A percentile compares a stretch with the other conserved stretches of the same genome.
These are phyloP conservation scores for Eurois occulta DNA, from an alignment of 2,888 invertebrate species.

Conservation along the genomic window DNA sequence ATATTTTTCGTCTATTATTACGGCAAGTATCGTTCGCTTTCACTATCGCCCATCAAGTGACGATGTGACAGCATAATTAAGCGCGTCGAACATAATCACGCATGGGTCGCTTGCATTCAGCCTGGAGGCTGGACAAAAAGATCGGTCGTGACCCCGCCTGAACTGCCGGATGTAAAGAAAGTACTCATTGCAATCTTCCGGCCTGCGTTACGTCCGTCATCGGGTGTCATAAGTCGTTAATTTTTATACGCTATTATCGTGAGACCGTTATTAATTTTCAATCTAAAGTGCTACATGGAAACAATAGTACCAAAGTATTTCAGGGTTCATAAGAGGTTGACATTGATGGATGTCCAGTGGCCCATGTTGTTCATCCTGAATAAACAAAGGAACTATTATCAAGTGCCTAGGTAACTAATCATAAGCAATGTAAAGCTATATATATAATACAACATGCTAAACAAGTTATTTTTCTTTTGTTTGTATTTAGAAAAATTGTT, in stretches of 20 bases:
- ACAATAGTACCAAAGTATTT: background rate
- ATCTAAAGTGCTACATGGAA: slow-evolving; percentile 15
- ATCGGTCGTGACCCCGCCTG: slow-evolving; percentile 86
- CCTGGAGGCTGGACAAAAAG: slow-evolving; percentile 83
- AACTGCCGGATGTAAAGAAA: slow-evolving; percentile 89
- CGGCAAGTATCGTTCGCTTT: slow-evolving; percentile 83
- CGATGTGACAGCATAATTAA: slow-evolving; percentile 90
- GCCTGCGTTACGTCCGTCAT: slow-evolving; percentile 60
- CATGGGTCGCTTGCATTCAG: slow-evolving; percentile 81
- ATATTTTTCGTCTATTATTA: slow-evolving; percentile 81
- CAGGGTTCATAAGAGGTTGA: background rate
- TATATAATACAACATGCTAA: background rate
- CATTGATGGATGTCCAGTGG: background rate
- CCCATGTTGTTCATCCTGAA: background rate
- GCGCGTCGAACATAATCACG: slow-evolving; percentile 87
- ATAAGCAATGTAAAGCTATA: slow-evolving; percentile 2
- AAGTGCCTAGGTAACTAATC: background rate
- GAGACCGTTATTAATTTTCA: slow-evolving; percentile 7
- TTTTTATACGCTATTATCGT: slow-evolving; percentile 17
- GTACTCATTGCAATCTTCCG: slow-evolving; percentile 79
- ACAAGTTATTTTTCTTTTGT: slow-evolving; percentile 7
- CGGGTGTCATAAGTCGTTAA: slow-evolving; percentile 53
- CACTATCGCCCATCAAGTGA: slow-evolving; percentile 88
- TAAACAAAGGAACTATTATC: slow-evolving; percentile 17
- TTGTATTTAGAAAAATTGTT: background rate